Percentiles rank a stretch among this genome's conserved stretches.
Conservation (phyloP, 2,113 vertebrate species). For the Onychostruthus taczanowskii region DNA sequence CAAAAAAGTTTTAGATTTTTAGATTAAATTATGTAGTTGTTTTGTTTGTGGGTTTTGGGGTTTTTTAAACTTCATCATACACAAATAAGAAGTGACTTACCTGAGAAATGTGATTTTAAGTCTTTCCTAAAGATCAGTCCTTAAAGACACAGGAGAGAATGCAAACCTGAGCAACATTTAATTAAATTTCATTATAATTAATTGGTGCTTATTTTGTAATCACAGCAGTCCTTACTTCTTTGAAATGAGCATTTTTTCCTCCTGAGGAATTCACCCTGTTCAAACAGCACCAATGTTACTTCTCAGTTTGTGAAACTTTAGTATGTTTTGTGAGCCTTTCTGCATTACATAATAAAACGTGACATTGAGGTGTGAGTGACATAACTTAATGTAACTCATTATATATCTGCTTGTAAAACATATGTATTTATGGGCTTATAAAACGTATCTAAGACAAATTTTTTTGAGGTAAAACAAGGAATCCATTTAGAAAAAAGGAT, state of each 20-base stretch:
- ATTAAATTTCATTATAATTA: neutral
- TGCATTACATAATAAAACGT: neutral
- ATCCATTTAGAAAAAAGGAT: neutral
- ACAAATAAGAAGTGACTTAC: neutral
- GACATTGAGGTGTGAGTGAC: neutral
- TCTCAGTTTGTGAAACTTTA: neutral
- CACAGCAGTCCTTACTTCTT: neutral
- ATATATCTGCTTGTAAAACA: neutral
- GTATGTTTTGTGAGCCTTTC: neutral
- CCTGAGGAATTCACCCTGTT: neutral
- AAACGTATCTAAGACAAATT: neutral
- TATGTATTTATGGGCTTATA: neutral
- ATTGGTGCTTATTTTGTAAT: neutral
- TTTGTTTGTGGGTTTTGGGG: fast-evolving
- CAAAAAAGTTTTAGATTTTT: neutral
- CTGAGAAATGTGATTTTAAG: neutral
- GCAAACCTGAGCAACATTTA: neutral
- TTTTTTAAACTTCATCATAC: neutral
- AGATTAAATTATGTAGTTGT: neutral
- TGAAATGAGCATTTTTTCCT: neutral
- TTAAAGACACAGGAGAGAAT: neutral
- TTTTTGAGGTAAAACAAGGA: neutral
- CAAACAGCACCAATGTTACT: neutral
- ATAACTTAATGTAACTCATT: neutral
- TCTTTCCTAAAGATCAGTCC: neutral